Evolutionary conservation across 2,888 invertebrate species (phyloP).

Genomic region (Automeris io): DNA sequence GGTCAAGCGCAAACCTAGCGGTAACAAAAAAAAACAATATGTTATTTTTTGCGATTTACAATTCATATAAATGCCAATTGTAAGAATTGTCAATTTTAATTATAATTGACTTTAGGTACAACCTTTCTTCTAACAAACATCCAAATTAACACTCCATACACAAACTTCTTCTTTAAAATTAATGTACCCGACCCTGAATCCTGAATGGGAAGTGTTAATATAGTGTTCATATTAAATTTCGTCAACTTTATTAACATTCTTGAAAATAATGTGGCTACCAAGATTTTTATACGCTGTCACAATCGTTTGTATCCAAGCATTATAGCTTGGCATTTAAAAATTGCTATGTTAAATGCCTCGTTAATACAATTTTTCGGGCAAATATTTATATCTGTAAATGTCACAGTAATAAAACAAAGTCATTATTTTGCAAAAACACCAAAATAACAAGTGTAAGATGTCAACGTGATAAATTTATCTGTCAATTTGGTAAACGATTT

Average conservation of each 20-base stretch:
- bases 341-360: constrained; percentile 12
- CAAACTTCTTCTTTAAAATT: too few species aligned
- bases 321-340: constrained; percentile 24
- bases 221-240: not conserved
- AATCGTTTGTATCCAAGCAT: constrained; percentile 15
- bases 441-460: constrained; percentile 12
- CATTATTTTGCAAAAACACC: constrained; percentile 8
- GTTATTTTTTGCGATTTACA: too few species aligned
- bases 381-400: constrained; percentile 20
- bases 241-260: not conserved
- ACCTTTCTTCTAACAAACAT: too few species aligned
- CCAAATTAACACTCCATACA: too few species aligned
- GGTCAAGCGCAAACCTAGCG: too few species aligned
- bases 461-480: constrained; percentile 7
- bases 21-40: too few species aligned
- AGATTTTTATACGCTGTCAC: constrained; percentile 11
- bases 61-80: too few species aligned
- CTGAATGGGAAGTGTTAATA: constrained; percentile 9
- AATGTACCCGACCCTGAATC: too few species aligned
- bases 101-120: too few species aligned
- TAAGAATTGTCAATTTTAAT: too few species aligned
- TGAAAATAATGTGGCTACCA: not conserved
- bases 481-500: not conserved
- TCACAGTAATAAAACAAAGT: constrained; percentile 16
- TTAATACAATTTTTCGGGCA: constrained; percentile 8